Evolutionary conservation across 2,797 vertebrate species (phyloP), one percentile per base, ranked within the genome.

Genomic region (Apodemus agrarius): DNA sequence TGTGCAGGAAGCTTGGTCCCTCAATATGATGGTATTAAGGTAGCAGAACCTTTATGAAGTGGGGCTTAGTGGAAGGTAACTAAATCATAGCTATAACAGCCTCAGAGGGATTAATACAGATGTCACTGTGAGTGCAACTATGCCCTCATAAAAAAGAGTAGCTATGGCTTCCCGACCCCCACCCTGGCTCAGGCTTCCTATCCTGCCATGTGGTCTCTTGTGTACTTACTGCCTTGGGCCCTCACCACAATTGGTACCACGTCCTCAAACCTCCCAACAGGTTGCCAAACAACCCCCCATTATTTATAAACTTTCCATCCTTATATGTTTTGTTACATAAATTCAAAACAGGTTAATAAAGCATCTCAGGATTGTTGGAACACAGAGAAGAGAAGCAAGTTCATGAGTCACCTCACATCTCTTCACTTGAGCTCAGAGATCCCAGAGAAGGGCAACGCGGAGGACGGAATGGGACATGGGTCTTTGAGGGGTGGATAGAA

Each of bases 331-430:
- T 76, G 34, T 34, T 65, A 52, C 49, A 92, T 34, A 75, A 11
- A 65, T 21, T 17, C 17, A 75, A 49, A 61, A 49, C 22, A 29
- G 67, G 59, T 31, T 19, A 46, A 59, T 10, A 57, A 29, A n/a
- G n/a, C 7, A 31, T 22, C 40, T 52, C 34, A 61, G 21, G 6
- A 4, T 17, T 24, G 31, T 12, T 9, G 37, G 37, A 26, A 7
- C 1, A 0, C 13, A 43, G 34, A 46, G 24, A 7, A n/a, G 37
- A 31, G 6, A 6, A 12, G 12, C 17, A 17, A 2, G 19, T 65
- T 22, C n/a, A 0, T 31, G 26, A 54, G 57, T 21, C 59, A 7
- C 63, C 49, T 69, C 61, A 14, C 43, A 1, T n/a, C 83, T 75
- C 59, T 69, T 69, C 61, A 29, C 6, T 14, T 29, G 40, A 17